These are phyloP conservation scores for Telmatherina bonti DNA, from an alignment of 2,797 vertebrate species.

Conservation along the genomic window DNA sequence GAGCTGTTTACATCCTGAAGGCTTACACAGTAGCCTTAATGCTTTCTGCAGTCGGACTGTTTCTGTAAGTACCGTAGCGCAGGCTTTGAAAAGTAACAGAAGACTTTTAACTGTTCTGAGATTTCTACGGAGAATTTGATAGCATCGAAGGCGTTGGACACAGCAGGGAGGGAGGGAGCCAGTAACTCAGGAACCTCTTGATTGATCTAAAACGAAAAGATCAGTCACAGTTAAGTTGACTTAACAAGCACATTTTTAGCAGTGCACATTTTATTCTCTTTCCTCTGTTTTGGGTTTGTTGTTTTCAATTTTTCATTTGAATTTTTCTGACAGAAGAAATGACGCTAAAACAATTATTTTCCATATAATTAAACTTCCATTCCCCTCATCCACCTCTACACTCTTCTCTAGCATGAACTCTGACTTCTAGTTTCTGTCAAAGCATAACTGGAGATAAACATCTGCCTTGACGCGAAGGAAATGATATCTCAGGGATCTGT, in stretches of 20 bases:
- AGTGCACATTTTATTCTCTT: neutral
- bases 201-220: conserved; percentile 29
- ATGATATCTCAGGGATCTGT: no score
- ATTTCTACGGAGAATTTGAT: conserved; percentile 60
- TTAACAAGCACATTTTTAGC: neutral
- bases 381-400: no score
- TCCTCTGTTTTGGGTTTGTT: neutral
- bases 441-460: no score
- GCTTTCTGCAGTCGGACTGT: neutral
- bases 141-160: conserved; percentile 55
- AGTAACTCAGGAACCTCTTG: conserved; percentile 8
- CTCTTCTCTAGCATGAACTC: no score
- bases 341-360: no score
- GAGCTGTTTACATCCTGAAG: neutral
- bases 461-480: no score
- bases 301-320: neutral
- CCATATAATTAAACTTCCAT: no score
- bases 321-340: no score
- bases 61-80: conserved; percentile 31
- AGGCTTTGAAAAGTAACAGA: conserved; percentile 58
- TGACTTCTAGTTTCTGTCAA: no score
- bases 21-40: neutral
- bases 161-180: conserved; percentile 33
- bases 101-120: conserved; percentile 48
- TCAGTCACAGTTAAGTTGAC: neutral